Evolutionary conservation across 2,888 invertebrate genomes (phyloP).

Genomic region (Epistrophe eligans): DNA sequence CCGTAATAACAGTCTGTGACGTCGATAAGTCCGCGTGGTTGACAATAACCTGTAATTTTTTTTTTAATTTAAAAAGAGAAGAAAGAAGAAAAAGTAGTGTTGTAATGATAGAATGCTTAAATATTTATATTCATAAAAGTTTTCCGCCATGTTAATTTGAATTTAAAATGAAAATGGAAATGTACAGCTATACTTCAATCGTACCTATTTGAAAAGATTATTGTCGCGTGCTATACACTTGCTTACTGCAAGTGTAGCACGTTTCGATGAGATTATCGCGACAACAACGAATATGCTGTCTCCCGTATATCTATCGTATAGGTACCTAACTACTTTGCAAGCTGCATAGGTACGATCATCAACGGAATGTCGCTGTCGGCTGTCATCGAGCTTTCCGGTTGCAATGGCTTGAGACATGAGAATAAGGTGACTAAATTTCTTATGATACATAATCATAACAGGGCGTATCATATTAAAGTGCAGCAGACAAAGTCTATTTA

Average conservation of each 20-base stretch:
- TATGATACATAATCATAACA: conserved; percentile 30
- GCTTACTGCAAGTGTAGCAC: background rate
- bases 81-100: conserved; percentile 28
- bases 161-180: conserved; percentile 64
- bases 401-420: conserved; percentile 13
- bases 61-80: conserved; percentile 40
- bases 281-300: background rate
- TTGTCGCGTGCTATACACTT: conserved; percentile 57
- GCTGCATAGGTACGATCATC: conserved; percentile 10
- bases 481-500: background rate
- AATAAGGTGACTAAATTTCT: conserved; percentile 31
- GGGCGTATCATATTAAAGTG: conserved; percentile 15
- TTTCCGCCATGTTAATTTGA: conserved; percentile 42
- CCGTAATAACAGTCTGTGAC: conserved; percentile 95
- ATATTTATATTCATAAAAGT: conserved; percentile 21
- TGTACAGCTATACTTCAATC: conserved; percentile 25
- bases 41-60: conserved; percentile 85
- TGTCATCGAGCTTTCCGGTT: conserved; percentile 44
- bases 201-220: conserved; percentile 42
- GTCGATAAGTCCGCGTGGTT: conserved; percentile 91
- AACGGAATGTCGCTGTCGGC: conserved; percentile 35
- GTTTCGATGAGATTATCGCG: conserved; percentile 1
- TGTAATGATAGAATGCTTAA: background rate
- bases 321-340: conserved; percentile 17
- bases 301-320: background rate